Conservation (phyloP, 2,888 invertebrate species). For the Blastobasis lacticolella region DNA sequence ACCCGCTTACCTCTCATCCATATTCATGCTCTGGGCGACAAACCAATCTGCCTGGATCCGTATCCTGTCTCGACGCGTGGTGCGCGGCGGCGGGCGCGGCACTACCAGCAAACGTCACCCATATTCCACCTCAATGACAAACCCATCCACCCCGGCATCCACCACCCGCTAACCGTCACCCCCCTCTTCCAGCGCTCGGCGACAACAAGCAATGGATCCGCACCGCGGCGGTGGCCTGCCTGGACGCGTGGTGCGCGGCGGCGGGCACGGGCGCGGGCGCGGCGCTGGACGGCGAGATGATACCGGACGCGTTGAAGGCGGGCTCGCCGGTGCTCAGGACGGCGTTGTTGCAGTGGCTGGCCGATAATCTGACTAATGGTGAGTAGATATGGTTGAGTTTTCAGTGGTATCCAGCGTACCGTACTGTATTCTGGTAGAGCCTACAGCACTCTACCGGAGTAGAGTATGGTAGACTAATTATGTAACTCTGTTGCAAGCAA, state of each 20-base stretch:
- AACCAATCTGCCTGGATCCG: conserved; percentile 87
- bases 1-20: no score
- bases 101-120: no score
- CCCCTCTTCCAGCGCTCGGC: conserved; percentile 65
- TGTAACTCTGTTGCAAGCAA: no score
- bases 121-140: no score
- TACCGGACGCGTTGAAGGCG: conserved; percentile 87
- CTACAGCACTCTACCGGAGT: no score
- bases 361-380: conserved; percentile 85
- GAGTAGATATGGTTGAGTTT: conserved; percentile 22
- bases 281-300: conserved; percentile 89
- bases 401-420: no score
- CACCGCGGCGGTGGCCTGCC: conserved; percentile 84
- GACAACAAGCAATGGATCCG: conserved; percentile 87
- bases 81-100: conserved; percentile 84
- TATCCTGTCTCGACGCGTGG: conserved; percentile 90
- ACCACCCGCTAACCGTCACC: no score
- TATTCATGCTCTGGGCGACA: conserved; percentile 81
- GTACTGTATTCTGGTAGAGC: no score
- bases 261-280: conserved; percentile 84
- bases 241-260: conserved; percentile 89
- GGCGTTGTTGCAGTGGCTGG: conserved; percentile 90
- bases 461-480: no score
- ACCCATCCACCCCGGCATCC: no score
- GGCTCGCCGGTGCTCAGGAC: conserved; percentile 89